These are phyloP conservation scores for Siniperca scherzeri DNA, from an alignment of 2,797 vertebrate species.

Conservation along the genomic window DNA sequence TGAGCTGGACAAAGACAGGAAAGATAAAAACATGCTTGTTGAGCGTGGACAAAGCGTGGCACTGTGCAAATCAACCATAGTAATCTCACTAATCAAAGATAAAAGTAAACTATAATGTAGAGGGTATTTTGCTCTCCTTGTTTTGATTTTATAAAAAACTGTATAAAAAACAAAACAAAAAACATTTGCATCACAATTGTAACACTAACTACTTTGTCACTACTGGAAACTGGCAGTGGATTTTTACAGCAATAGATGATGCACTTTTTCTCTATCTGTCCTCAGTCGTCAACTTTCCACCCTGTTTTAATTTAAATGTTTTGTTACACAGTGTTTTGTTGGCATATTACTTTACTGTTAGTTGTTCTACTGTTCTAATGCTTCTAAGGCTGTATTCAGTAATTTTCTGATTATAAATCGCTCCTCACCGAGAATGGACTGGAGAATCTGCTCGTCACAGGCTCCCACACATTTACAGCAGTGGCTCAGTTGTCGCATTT, in stretches of 20 bases:
- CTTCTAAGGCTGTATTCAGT: constrained; percentile 4
- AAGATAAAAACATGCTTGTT: neutral
- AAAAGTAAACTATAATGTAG: neutral
- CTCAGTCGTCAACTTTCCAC: neutral
- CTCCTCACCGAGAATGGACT: neutral
- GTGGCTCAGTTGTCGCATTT: constrained; percentile 2
- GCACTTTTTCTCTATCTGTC: neutral
- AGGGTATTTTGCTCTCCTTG: neutral
- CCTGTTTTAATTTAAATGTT: neutral
- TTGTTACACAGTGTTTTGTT: constrained; percentile 20
- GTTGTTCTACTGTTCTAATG: neutral
- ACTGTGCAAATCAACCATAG: neutral
- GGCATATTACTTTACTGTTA: neutral
- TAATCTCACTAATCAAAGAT: neutral
- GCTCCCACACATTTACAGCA: neutral
- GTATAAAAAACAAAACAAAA: neutral
- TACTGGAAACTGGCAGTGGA: neutral
- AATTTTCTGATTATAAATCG: neutral
- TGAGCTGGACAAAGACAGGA: neutral
- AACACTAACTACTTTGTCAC: neutral
- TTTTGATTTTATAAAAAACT: neutral
- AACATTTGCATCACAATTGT: neutral
- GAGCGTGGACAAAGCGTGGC: neutral
- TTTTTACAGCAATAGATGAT: neutral
- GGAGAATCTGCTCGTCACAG: neutral